phyloP scores from a whole-genome alignment of 64 coral and sea anemone species.

The Hydrozoanthus tunicans region DNA sequence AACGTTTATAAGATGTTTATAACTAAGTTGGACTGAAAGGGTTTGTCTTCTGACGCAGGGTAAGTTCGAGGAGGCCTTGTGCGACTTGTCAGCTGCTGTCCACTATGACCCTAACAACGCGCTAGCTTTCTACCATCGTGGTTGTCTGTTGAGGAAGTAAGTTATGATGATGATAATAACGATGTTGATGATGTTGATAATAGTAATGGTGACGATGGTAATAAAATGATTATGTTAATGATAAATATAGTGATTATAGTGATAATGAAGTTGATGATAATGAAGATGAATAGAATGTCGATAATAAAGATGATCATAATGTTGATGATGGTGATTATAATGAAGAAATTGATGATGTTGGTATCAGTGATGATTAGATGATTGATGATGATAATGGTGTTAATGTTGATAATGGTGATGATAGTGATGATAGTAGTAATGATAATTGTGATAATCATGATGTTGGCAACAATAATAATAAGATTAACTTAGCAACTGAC shows the following conservation, averaged over 20 bases:
- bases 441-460: no score
- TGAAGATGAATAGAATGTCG: background rate
- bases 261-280: background rate
- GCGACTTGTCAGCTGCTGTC: constrained; percentile 84
- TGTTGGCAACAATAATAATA: no score
- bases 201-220: constrained; percentile 43
- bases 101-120: constrained; percentile 88
- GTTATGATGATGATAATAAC: background rate
- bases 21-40: no score
- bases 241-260: background rate
- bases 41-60: constrained; percentile 2
- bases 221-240: background rate
- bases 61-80: constrained; percentile 71
- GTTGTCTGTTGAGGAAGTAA: constrained; percentile 94
- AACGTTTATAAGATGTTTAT: no score
- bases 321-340: background rate
- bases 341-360: background rate
- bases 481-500: no score
- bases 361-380: background rate
- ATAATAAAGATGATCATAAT: background rate
- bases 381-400: background rate
- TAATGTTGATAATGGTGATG: no score
- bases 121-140: constrained; percentile 91
- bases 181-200: constrained; percentile 56
- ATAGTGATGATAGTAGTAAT: no score